A percentile compares a stretch with the other conserved stretches of the same genome.
Evolutionary conservation across 2,888 invertebrate species (phyloP).

Genomic region (Stenchaetothrips biformis): DNA sequence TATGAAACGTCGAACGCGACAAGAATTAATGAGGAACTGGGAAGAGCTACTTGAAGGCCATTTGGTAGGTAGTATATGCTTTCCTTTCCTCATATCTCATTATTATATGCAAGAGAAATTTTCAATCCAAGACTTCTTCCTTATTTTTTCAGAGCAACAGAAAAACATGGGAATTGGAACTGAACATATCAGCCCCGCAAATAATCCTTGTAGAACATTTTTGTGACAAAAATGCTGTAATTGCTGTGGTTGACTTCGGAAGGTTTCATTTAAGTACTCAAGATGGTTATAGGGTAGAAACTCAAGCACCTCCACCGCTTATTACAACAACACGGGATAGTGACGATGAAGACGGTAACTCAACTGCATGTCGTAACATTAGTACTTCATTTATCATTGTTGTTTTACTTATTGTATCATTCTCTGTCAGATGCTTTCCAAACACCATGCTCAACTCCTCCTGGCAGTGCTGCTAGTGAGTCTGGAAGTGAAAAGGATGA

Average conservation of each 20-base stretch:
- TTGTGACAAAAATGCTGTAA: slow-evolving; percentile 65
- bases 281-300: slow-evolving; percentile 41
- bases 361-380: slow-evolving; percentile 33
- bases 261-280: slow-evolving; percentile 62
- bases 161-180: slow-evolving; percentile 77
- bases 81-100: neutral
- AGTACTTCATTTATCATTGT: neutral
- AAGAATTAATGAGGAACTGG: slow-evolving; percentile 71
- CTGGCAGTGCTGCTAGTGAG: slow-evolving; percentile 67
- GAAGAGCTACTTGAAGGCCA: slow-evolving; percentile 65
- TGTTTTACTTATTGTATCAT: slow-evolving; percentile 11
- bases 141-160: slow-evolving; percentile 53
- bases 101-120: neutral
- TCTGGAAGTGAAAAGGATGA: slow-evolving; percentile 43
- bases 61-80: slow-evolving; percentile 46
- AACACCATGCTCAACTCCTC: slow-evolving; percentile 85
- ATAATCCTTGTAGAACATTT: slow-evolving; percentile 83
- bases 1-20: slow-evolving; percentile 63
- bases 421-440: slow-evolving; percentile 55
- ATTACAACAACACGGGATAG: slow-evolving; percentile 34
- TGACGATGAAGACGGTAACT: slow-evolving; percentile 50
- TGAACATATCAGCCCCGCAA: slow-evolving; percentile 91
- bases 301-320: slow-evolving; percentile 42
- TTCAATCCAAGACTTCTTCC: slow-evolving; percentile 29
- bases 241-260: slow-evolving; percentile 88